These are phyloP conservation scores for Erinaceus europaeus DNA, from an alignment of 2,113 vertebrate species.

Conservation along the genomic window DNA sequence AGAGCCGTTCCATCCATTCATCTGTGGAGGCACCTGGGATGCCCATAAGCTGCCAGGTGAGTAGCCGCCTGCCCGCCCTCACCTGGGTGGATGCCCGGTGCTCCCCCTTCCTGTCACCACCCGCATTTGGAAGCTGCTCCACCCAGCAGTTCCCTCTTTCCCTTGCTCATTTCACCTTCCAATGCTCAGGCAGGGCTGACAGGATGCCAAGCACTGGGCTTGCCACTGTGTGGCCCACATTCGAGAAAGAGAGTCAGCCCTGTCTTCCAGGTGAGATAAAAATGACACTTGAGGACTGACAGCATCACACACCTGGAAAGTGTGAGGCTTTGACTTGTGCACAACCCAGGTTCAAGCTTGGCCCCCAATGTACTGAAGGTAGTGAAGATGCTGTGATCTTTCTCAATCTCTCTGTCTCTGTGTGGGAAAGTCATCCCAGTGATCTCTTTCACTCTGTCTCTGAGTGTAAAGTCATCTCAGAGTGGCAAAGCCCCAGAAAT, in stretches of 20 bases:
- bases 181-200: not conserved
- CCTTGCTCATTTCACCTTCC: not conserved
- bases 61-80: not conserved
- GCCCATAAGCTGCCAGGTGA: conserved; percentile 41
- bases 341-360: too few species aligned
- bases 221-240: fast-evolving
- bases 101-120: fast-evolving
- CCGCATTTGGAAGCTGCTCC: not conserved
- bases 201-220: not conserved
- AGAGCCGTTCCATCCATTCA: conserved; percentile 74
- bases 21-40: conserved; percentile 71
- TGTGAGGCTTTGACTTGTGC: too few species aligned
- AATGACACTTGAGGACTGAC: fast-evolving
- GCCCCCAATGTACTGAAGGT: too few species aligned
- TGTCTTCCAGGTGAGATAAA: not conserved
- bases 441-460: too few species aligned
- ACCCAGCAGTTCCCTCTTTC: not conserved
- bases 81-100: not conserved
- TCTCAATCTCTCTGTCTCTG: too few species aligned
- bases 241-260: not conserved
- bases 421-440: too few species aligned
- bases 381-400: too few species aligned
- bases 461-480: too few species aligned
- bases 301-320: too few species aligned
- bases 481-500: too few species aligned